Conservation (phyloP, 1,140 invertebrate genomes). For the Stegodyphus mimosarum region DNA sequence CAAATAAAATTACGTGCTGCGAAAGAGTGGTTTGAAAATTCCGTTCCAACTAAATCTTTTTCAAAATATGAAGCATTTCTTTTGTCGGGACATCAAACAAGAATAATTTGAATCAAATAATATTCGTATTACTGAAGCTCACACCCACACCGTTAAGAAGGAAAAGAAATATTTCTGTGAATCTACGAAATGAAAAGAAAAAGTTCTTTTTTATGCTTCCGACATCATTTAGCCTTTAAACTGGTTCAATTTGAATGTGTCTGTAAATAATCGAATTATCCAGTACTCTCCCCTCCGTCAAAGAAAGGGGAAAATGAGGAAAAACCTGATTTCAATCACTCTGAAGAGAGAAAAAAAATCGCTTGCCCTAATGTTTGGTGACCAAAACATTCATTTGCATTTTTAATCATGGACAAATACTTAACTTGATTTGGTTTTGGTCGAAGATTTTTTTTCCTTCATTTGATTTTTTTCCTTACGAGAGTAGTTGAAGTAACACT, state of each 20-base stretch:
- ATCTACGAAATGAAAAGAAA: conserved; percentile 21
- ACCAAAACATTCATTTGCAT: conserved; percentile 60
- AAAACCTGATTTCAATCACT: conserved; percentile 57
- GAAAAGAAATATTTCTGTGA: conserved; percentile 20
- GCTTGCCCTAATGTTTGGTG: conserved; percentile 50
- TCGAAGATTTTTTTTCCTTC: conserved; percentile 24
- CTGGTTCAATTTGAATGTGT: conserved; percentile 60
- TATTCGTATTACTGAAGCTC: conserved; percentile 26
- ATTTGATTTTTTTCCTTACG: conserved; percentile 11
- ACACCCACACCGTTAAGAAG: background rate
- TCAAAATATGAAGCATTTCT: conserved; percentile 45
- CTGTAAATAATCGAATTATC: conserved; percentile 59
- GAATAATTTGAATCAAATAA: conserved; percentile 58
- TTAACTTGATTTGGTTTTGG: conserved; percentile 60
- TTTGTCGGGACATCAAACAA: conserved; percentile 27
- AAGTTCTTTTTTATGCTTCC: conserved; percentile 2
- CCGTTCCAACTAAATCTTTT: too few relatives aligned
- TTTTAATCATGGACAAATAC: conserved; percentile 60
- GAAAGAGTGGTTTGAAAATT: too few relatives aligned
- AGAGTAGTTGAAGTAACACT: conserved; percentile 12
- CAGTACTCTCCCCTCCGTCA: background rate
- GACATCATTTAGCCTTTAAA: conserved; percentile 60
- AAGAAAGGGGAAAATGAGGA: conserved; percentile 41
- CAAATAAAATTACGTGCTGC: too few relatives aligned
- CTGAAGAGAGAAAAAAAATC: conserved; percentile 27